Base-by-base conservation (phyloP, 1,140 invertebrate species). In the Zaprionus taronus region DNA sequence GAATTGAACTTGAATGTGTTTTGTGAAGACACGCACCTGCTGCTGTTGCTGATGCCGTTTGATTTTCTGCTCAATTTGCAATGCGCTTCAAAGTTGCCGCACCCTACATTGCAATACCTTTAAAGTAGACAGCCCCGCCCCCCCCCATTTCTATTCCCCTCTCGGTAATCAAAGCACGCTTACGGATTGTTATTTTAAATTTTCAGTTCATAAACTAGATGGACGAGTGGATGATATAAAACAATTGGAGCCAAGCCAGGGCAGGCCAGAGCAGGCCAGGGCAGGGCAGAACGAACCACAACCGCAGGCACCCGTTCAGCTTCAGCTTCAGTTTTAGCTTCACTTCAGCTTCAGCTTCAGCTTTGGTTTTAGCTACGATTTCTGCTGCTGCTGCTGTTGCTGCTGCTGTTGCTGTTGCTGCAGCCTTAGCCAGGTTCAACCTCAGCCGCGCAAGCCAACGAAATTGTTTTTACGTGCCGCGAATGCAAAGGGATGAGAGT, bases 401-500 rank as follows among this genome's bases (percentile, higher is more conserved):
- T n/a, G n/a, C 22, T 41, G 56, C n/a, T 41, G 36, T 12, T n/a
- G 60, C 60, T 34, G 14, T 22, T 34, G 9, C 31, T 47, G 41
- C 41, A 47, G n/a, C n/a, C n/a, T 17, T n/a, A 28, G 61, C 47
- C 31, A 26, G 14, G 7, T 24, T 44, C n/a, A 72, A 57, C 78
- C 62, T 80, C 69, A 68, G 44, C 58, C 69, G 68, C 61, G 56
- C 15, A 34, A 44, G 66, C 71, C 62, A 77, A 69, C 77, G 63
- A 83, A 83, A 83, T 83, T 83, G 81, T 83, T 80, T 77, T 77
- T 83, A 83, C 81, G 81, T 83, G 81, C 77, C 77, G 63, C 67
- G 81, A 60, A 83, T 83, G 64, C 72, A 60, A 71, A 82, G 28
- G 31, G 47, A 24, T 38, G 38, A 55, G 31, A 53, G 26, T 22